Base-by-base conservation (phyloP, 2,113 vertebrate species). In the Romanogobio albipinnatus region DNA sequence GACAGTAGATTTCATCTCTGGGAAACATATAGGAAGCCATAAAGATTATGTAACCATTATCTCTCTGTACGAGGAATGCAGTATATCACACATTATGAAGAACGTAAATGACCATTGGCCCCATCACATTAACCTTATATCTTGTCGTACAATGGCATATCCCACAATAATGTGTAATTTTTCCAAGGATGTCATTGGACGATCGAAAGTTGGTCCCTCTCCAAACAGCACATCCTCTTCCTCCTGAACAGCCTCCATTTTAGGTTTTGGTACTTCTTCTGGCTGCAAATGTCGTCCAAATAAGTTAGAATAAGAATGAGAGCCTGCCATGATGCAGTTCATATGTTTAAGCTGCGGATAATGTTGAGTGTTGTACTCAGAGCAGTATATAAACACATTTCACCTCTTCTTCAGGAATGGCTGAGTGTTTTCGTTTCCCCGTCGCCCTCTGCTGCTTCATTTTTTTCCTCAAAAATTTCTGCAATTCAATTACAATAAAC, bases 1-100 rank as follows among this genome's bases (percentile, higher is more conserved):
- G 98, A 90, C 98, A 99, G 88, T 97, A 99, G 88, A 99, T 96
- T 90, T 99, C 97, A 85, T 99, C 97, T 89, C 98, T 99, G 88
- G 1, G n/a, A 91, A 88, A 92, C 39, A 87, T 33, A 82, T 0
- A 76, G 22, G 56, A 68, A 83, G 19, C 14, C 47, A 49, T 14
- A 51, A 58, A 76, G 22, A 77, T 64, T 3, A 53, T 24, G 49
- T 8, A 36, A 62, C 24, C 49, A 3, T 76, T 4, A 56, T 76
- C 10, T 76, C 29, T 43, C 10, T 51, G 24, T 17, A 17, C 36
- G 24, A 10, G 33, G 11, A 59, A 59, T 56, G 53, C 6, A 56
- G 53, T 24, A 13, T 9, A 43, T 78, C 22, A 14, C 14, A 62
- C 11, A 79, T 45, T 79, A 9, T 24, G 33, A 15, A 78, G 53